phyloP scores from a whole-genome alignment of 2,113 vertebrate species.

The Vidua macroura region DNA sequence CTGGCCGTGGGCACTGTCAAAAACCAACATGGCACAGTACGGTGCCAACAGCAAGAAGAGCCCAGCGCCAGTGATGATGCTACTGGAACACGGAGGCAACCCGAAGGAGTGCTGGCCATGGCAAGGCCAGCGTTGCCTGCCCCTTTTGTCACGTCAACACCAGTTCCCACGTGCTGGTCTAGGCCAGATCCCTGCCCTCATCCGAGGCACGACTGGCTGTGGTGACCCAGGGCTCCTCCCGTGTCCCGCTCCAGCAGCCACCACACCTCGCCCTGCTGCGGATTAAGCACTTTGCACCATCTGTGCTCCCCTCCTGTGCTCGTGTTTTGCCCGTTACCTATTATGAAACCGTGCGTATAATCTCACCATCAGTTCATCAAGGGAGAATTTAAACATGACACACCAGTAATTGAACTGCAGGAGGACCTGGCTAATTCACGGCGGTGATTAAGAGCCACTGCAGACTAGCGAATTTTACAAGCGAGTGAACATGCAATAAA shows the following conservation, averaged over 20 bases:
- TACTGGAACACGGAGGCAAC: rapidly evolving
- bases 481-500: constrained; percentile 35
- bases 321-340: not conserved
- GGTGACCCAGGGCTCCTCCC: not conserved
- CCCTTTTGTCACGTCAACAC: rapidly evolving
- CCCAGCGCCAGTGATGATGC: rapidly evolving
- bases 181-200: not conserved
- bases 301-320: not conserved
- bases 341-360: not conserved
- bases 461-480: constrained; percentile 48
- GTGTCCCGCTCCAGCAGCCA: not conserved
- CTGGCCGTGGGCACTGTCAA: not conserved
- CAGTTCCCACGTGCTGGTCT: rapidly evolving
- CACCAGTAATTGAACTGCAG: constrained; percentile 51
- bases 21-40: not conserved
- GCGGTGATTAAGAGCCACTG: constrained; percentile 39
- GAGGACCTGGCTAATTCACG: constrained; percentile 55
- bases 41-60: not conserved
- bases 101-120: rapidly evolving
- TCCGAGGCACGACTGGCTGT: rapidly evolving
- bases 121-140: not conserved
- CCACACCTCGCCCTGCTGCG: not conserved
- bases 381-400: constrained; percentile 51
- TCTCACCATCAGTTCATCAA: constrained; percentile 9
- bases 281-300: not conserved